Evolutionary conservation across 2,113 vertebrate genomes (phyloP).

Genomic region (Neotragus pygmaeus): DNA sequence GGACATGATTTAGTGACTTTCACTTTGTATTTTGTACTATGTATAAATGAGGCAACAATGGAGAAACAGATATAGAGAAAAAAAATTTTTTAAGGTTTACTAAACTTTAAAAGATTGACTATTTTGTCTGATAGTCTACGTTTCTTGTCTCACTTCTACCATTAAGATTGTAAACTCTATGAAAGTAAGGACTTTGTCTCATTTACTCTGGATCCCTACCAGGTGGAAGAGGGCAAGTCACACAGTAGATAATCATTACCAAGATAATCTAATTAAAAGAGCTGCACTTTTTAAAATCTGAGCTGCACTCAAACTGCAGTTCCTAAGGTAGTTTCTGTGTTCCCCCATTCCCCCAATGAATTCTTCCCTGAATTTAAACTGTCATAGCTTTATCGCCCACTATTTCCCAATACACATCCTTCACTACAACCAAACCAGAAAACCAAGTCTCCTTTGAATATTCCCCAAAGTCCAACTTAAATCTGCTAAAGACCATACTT

Average conservation of each 20-base stretch:
- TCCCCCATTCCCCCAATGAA: neutral
- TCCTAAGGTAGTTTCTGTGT: neutral
- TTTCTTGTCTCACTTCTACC: neutral
- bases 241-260: neutral
- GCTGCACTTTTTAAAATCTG: neutral
- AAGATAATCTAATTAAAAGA: neutral
- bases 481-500: neutral
- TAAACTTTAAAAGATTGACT: neutral
- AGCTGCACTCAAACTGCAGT: neutral
- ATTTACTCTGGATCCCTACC: neutral
- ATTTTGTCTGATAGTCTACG: neutral
- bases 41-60: too few species aligned
- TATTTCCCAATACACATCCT: neutral
- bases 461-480: neutral
- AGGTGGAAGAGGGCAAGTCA: neutral
- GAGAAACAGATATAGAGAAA: too few species aligned
- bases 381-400: neutral
- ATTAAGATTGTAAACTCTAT: neutral
- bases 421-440: neutral
- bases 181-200: neutral
- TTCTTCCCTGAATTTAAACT: neutral
- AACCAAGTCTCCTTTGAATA: neutral
- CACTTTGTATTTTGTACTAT: too few species aligned
- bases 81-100: neutral
- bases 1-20: too few species aligned